These are phyloP conservation scores for Parauchenoglanis punctatus DNA, from an alignment of 2,797 vertebrate genomes.

Conservation along the genomic window DNA sequence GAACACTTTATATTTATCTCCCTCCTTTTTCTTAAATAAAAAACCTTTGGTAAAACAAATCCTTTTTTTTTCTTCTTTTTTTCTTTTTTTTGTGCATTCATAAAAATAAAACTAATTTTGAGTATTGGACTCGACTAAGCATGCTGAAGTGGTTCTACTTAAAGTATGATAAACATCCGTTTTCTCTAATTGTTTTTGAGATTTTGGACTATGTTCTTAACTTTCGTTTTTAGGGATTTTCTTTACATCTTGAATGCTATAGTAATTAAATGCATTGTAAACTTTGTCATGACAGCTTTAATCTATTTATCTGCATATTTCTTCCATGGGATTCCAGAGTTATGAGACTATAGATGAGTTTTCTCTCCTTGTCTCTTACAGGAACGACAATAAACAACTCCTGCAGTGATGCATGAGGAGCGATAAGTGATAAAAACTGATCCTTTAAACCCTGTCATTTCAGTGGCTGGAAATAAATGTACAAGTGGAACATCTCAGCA, in stretches of 20 bases:
- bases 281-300: neutral
- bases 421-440: neutral
- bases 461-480: neutral
- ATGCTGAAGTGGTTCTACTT: neutral
- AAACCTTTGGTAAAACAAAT: neutral
- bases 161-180: neutral
- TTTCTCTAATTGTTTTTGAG: neutral
- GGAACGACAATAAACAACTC: neutral
- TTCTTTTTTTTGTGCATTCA: neutral
- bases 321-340: neutral
- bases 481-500: neutral
- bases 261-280: neutral
- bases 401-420: neutral
- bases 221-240: neutral
- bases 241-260: neutral
- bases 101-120: neutral
- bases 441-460: slow-evolving; percentile 8
- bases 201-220: neutral
- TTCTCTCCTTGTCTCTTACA: neutral
- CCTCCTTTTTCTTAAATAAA: neutral
- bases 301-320: neutral
- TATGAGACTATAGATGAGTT: neutral
- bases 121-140: neutral
- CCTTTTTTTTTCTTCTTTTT: neutral
- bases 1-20: neutral